Evolutionary conservation across 1,140 invertebrate species (phyloP), one percentile per base, ranked within the genome.

Genomic region (Drosophila malerkotliana): DNA sequence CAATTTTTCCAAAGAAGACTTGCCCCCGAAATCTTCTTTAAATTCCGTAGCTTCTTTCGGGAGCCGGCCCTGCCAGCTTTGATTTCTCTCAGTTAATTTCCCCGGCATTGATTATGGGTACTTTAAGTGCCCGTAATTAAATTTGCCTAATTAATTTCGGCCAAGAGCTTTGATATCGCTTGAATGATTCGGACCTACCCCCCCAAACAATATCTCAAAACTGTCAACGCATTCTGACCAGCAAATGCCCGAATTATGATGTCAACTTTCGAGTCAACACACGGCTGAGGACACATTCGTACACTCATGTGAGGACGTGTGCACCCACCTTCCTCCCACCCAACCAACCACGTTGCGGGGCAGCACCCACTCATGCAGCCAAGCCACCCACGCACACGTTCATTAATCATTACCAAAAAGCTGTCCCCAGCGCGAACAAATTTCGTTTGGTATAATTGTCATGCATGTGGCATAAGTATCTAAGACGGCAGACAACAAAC

Each of bases 231-330:
- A 53, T 51, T 48, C 58, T 82, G 82, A 63, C 67, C 82, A 77
- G 74, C 73, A 85, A 69, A 75, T 78, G 44, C 55, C 82, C 64
- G 58, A 73, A 85, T 81, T 85, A 87, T 85, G 81, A 87, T 85
- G 82, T 85, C 82, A 85, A 72, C 82, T 75, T 72, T 60, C 60
- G 79, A 87, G 77, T 87, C 77, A 85, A 66, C 64, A 28, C 63
- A 41, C 44, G 44, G 44, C 44, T 21, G 9, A 41, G 56, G 59
- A 49, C 48, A 69, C 54, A 41, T 9, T 9, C n/a, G 49, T 3
- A n/a, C 21, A 30, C 12, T 26, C 48, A 30, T n/a, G n/a, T 12
- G 21, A 9, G 8, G 3, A 52, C n/a, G 8, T 32, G 12, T 37
- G 52, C 34, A 26, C n/a, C 9, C 14, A 47, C 26, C 4, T 15